These are phyloP conservation scores for Polia nebulosa DNA, from an alignment of 2,888 invertebrate genomes.

Conservation along the genomic window DNA sequence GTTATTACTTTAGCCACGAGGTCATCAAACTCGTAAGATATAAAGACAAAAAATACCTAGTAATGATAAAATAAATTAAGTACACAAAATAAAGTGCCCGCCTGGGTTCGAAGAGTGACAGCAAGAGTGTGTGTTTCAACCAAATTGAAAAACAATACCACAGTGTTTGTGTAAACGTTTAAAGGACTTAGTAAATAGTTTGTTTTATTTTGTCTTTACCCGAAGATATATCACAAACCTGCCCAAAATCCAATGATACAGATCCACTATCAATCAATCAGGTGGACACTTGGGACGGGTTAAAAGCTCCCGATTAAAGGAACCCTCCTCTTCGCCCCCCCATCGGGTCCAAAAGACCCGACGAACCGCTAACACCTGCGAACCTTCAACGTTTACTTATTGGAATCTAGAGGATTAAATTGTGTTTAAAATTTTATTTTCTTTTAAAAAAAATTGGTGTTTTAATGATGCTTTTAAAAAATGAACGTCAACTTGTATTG, in stretches of 20 bases:
- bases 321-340: slow-evolving; percentile 57
- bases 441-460: not conserved
- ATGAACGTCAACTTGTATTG: not conserved
- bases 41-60: too few relatives aligned
- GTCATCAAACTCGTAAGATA: too few relatives aligned
- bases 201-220: not conserved
- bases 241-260: slow-evolving; percentile 43
- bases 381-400: slow-evolving; percentile 53
- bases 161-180: too few relatives aligned
- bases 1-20: too few relatives aligned
- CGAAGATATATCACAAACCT: slow-evolving; percentile 29
- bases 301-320: slow-evolving; percentile 72
- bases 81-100: too few relatives aligned
- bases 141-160: too few relatives aligned
- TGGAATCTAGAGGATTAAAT: slow-evolving; percentile 47
- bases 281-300: slow-evolving; percentile 71
- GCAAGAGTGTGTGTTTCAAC: too few relatives aligned
- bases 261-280: slow-evolving; percentile 79
- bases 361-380: slow-evolving; percentile 70
- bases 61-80: too few relatives aligned
- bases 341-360: slow-evolving; percentile 60
- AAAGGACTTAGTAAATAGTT: too few relatives aligned
- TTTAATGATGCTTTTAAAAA: slow-evolving; percentile 23
- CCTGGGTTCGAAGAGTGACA: too few relatives aligned
- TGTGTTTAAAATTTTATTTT: slow-evolving; percentile 24